Conservation (phyloP, 2,113 vertebrate genomes). For the Syngnathus scovelli region DNA sequence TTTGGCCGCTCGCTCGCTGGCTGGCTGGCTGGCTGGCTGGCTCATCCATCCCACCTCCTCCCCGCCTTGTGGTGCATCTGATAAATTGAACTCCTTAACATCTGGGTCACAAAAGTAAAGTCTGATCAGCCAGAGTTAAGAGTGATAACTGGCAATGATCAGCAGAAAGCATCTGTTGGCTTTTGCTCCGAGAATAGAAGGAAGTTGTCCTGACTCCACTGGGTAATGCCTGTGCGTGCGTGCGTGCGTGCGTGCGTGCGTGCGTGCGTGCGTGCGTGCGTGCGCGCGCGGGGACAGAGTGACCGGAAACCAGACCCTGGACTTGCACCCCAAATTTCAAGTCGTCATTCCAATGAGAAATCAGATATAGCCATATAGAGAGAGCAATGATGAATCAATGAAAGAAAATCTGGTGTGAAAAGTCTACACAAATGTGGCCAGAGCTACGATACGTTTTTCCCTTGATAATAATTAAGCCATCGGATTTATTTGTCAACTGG, state of each 20-base stretch:
- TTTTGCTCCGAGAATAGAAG: slow-evolving; percentile 65
- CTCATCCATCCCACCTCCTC: slow-evolving; percentile 41
- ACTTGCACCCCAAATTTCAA: too few relatives aligned
- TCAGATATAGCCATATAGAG: too few relatives aligned
- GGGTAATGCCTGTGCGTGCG: slow-evolving; percentile 17
- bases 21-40: too few relatives aligned
- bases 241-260: too few relatives aligned
- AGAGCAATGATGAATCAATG: too few relatives aligned
- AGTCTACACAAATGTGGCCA: too few relatives aligned
- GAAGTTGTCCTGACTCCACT: slow-evolving; percentile 47
- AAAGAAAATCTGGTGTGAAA: too few relatives aligned
- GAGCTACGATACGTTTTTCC: too few relatives aligned
- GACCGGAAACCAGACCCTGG: neutral
- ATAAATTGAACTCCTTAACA: slow-evolving; percentile 69
- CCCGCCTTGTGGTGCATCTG: slow-evolving; percentile 57
- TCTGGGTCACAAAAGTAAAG: slow-evolving; percentile 65
- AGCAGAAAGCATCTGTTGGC: slow-evolving; percentile 61
- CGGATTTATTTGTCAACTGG: too few relatives aligned
- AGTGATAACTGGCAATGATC: slow-evolving; percentile 59
- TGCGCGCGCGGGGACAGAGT: neutral
- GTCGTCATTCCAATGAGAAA: too few relatives aligned
- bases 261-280: neutral
- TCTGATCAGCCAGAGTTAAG: slow-evolving; percentile 57
- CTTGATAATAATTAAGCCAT: too few relatives aligned
- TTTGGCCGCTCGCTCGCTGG: slow-evolving; percentile 43